These are phyloP conservation scores for Pteromalus puparum DNA, from an alignment of 1,140 invertebrate species.

Conservation along the genomic window DNA sequence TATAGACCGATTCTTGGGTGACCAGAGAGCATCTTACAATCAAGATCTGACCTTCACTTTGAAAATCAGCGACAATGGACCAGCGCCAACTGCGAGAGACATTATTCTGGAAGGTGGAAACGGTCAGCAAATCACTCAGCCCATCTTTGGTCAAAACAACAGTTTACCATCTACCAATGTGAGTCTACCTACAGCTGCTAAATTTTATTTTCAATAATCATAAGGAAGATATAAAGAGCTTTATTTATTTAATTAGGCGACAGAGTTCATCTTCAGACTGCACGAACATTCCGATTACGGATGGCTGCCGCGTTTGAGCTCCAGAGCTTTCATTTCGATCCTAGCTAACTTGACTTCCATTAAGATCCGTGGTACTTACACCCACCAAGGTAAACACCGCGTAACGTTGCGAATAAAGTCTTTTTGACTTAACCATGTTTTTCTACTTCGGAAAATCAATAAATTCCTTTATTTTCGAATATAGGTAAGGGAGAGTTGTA, in stretches of 20 bases:
- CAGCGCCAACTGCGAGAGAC: constrained; percentile 85
- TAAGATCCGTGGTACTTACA: constrained; percentile 95
- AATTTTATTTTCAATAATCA: background rate
- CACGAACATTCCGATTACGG: constrained; percentile 94
- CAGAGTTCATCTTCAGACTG: constrained; percentile 88
- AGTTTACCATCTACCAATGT: constrained; percentile 84
- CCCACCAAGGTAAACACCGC: constrained; percentile 77
- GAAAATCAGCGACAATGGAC: constrained; percentile 86
- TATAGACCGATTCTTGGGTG: constrained; percentile 89
- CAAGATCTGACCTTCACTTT: constrained; percentile 93
- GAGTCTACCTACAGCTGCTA: constrained; percentile 47
- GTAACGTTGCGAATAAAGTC: background rate
- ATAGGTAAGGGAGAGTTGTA: constrained; percentile 91
- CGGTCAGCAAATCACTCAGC: constrained; percentile 86
- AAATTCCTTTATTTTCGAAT: constrained; percentile 36
- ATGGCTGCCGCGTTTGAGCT: constrained; percentile 91
- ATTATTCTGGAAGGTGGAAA: constrained; percentile 92
- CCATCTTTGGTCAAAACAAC: constrained; percentile 95
- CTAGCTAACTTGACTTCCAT: constrained; percentile 95
- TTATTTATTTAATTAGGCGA: constrained; percentile 60
- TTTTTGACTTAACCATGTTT: background rate
- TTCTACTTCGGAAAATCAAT: background rate
- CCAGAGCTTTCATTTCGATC: constrained; percentile 92
- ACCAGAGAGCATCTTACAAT: constrained; percentile 96
- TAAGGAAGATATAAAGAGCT: background rate